Evolutionary conservation across 2,888 invertebrate genomes (phyloP), one percentile per base, ranked within the genome.

Genomic region (Brenthis hecate): DNA sequence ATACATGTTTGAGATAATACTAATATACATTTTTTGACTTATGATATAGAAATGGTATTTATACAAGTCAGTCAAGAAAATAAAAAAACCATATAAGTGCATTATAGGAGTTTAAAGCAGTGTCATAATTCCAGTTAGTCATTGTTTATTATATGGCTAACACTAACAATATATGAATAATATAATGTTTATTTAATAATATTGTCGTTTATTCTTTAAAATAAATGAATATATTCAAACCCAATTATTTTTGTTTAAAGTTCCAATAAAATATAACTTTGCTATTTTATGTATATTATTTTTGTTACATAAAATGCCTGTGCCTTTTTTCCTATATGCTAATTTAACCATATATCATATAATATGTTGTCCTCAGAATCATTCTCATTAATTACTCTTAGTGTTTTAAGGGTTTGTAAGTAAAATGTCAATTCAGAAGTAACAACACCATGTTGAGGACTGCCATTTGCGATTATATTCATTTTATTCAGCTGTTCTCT

Each of bases 391-490:
- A 98, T 92, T 47, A 97, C 96, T 84, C 96, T 95, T 48, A 98
- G 91, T 76, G 96, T 96, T 82, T 96, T 95, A 78, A 98, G 93
- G 68, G 97, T 97, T 89, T 98, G 97, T 80, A 97, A 94, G 86
- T 98, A 98, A 90, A 98, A 98, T 72, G 97, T 97, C 80, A 98
- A 89, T 91, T 98, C 98, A 11, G 97, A 97, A 50, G 97, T 98
- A n/a, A 98, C 98, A 65, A 97, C 95, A 55, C 98, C 98, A 85
- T 99, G 98, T 83, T 98, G 98, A 2, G 99, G 99, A 60, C 98
- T 98, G n/a, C 98, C 98, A 91, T 99, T 98, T 77, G 98, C 98
- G 68, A 96, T 95, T 76, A 99, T 97, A 82, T 98, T 97, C 94
- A 98, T 95, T 85, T 96, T 96, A 3, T 95, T 84, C 76, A 99